Conservation (phyloP, 2,113 vertebrate genomes). For the Trogon melanurus region DNA sequence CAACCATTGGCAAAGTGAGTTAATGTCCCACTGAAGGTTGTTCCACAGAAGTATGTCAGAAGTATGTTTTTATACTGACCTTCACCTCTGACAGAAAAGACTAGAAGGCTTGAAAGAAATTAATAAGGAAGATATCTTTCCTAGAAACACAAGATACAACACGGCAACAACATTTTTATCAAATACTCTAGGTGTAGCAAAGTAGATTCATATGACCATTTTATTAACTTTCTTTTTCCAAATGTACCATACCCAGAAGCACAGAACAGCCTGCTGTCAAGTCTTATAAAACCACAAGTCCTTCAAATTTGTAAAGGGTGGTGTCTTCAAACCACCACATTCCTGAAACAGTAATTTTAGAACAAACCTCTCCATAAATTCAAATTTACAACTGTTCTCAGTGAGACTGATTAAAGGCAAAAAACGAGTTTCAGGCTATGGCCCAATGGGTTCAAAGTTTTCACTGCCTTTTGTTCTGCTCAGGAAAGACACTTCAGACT, state of each 20-base stretch:
- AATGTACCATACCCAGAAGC: background rate
- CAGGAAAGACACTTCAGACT: background rate
- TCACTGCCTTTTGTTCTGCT: background rate
- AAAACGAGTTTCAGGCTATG: background rate
- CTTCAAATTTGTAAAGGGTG: background rate
- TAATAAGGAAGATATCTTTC: background rate
- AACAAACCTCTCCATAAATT: background rate
- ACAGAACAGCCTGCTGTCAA: background rate
- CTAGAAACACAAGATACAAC: background rate
- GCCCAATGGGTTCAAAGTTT: background rate
- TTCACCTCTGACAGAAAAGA: background rate
- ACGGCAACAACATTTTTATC: background rate
- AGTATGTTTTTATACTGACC: background rate
- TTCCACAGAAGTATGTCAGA: background rate
- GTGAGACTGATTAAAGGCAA: background rate
- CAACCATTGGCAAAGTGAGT: background rate
- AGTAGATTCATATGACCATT: background rate
- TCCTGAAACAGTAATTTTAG: background rate
- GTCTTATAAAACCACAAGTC: background rate
- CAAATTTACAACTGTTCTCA: background rate
- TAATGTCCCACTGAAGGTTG: background rate
- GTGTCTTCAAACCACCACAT: background rate
- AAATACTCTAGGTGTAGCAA: background rate
- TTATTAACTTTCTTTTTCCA: background rate
- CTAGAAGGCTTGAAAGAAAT: background rate